phyloP scores from a whole-genome alignment of 2,888 invertebrate genomes.

The Chymomyza fuscimana region DNA sequence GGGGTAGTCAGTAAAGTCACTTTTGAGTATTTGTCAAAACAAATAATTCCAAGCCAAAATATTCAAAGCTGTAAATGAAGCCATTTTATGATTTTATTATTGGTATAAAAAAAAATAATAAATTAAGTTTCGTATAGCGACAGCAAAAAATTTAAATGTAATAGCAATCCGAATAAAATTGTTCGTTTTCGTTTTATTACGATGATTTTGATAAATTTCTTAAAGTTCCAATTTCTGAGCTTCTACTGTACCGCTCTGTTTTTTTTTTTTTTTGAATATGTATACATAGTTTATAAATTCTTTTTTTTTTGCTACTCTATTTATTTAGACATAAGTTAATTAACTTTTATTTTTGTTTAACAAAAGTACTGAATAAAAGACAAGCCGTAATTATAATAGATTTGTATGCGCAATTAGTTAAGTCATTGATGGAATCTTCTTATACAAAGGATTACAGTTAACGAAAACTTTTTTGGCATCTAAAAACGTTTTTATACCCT shows the following conservation, averaged over 20 bases:
- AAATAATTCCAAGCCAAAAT: too few species aligned
- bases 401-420: neutral
- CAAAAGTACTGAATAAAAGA: neutral
- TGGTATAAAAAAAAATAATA: too few species aligned
- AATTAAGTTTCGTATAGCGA: too few species aligned
- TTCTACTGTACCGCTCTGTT: neutral
- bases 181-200: too few species aligned
- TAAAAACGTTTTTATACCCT: neutral
- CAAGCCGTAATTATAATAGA: neutral
- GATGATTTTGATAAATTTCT: neutral
- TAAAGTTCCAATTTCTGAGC: neutral
- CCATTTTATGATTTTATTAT: too few species aligned
- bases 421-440: neutral
- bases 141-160: too few species aligned
- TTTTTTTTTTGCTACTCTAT: neutral
- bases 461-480: neutral
- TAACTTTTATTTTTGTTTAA: slow-evolving; percentile 1
- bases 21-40: too few species aligned
- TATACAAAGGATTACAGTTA: neutral
- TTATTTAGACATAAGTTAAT: neutral
- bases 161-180: too few species aligned
- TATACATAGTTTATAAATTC: neutral
- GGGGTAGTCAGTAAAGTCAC: too few species aligned
- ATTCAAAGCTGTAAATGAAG: too few species aligned
- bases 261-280: neutral